A percentile compares a stretch with the other conserved stretches of the same genome.
Conservation (phyloP, 2,888 invertebrate genomes). For the Hybos culiciformis region DNA sequence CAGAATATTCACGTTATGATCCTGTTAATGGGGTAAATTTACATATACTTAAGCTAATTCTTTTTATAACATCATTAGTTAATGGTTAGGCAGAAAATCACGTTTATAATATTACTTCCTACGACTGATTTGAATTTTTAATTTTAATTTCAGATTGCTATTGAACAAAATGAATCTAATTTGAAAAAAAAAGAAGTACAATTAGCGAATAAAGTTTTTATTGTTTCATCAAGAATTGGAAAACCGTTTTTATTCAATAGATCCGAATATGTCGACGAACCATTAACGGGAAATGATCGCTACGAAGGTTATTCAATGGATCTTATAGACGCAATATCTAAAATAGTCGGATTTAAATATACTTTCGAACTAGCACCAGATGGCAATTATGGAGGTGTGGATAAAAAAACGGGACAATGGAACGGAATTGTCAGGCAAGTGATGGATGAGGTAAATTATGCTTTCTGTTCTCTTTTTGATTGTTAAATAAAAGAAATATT, state of each 20-base stretch:
- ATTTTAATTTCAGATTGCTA: no score
- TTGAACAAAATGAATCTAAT: constrained; percentile 48
- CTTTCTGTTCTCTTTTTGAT: not conserved
- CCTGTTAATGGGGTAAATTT: constrained; percentile 28
- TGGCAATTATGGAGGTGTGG: constrained; percentile 53
- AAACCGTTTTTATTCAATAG: constrained; percentile 58
- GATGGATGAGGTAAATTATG: constrained; percentile 51
- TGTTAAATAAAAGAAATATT: not conserved
- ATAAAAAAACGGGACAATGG: constrained; percentile 59
- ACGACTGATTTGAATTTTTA: no score
- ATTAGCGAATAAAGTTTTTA: constrained; percentile 51
- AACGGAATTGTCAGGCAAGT: constrained; percentile 62
- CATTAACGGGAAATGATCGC: constrained; percentile 54
- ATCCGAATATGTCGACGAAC: constrained; percentile 47
- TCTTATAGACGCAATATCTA: constrained; percentile 68
- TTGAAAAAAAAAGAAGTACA: constrained; percentile 37
- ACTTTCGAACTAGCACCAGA: constrained; percentile 58
- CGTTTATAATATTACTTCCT: no score
- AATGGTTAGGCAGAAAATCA: not conserved
- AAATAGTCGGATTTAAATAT: constrained; percentile 52
- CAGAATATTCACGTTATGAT: constrained; percentile 38
- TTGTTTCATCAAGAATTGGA: constrained; percentile 56
- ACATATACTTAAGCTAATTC: no score
- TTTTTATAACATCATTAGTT: no score
- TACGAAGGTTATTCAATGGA: constrained; percentile 88